Conservation (phyloP, 2,113 vertebrate species). For the Cephalopholis sonnerati region DNA sequence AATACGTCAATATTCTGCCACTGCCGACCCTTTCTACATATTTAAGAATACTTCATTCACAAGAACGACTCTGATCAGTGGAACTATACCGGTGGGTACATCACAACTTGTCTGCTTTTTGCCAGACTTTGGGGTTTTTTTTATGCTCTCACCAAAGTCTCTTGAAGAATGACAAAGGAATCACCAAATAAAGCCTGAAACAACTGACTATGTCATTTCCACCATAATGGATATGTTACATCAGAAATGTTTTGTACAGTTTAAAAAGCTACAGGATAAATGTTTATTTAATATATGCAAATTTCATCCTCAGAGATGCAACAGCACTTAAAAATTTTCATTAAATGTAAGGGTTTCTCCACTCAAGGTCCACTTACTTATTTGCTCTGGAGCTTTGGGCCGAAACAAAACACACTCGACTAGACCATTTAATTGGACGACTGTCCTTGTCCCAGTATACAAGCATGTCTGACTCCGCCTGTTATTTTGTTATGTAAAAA, state of each 20-base stretch:
- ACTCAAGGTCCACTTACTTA: background rate
- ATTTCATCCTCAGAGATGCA: too few relatives aligned
- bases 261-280: background rate
- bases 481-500: too few relatives aligned
- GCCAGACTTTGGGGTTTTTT: background rate
- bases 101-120: background rate
- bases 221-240: background rate
- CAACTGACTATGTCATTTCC: background rate
- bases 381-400: background rate
- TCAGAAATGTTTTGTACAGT: background rate
- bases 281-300: background rate
- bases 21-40: slow-evolving; percentile 32
- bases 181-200: background rate
- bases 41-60: slow-evolving; percentile 45
- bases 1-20: slow-evolving; percentile 43
- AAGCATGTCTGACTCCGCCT: too few relatives aligned
- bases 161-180: too few relatives aligned
- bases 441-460: too few relatives aligned
- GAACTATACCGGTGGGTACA: slow-evolving; percentile 4
- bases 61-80: slow-evolving; percentile 22
- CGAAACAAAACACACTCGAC: too few relatives aligned
- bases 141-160: background rate
- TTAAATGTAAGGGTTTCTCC: background rate
- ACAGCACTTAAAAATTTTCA: too few relatives aligned
- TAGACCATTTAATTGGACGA: too few relatives aligned